These are phyloP conservation scores for Telmatochromis sp. DNA, from an alignment of 2,113 vertebrate genomes.

Conservation along the genomic window DNA sequence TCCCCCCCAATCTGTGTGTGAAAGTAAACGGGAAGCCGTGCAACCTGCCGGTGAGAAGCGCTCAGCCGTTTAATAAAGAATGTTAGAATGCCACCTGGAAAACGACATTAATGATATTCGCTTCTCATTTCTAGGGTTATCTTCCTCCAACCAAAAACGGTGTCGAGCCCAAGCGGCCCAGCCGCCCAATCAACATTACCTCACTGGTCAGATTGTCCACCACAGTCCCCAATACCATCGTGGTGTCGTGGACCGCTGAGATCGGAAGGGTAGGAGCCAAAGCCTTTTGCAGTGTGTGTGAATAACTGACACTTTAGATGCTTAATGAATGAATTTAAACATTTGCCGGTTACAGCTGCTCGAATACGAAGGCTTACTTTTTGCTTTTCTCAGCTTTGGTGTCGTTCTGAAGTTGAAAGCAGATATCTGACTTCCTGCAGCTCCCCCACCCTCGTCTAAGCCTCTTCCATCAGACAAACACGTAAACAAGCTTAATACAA, in stretches of 20 bases:
- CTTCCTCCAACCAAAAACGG: slow-evolving; percentile 99
- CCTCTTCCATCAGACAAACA: neutral
- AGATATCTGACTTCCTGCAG: neutral
- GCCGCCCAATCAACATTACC: slow-evolving; percentile 99
- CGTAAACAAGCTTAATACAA: neutral
- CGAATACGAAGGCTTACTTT: neutral
- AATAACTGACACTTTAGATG: neutral
- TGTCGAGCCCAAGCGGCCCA: slow-evolving; percentile 98
- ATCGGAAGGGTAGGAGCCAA: slow-evolving; percentile 85
- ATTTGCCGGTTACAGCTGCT: neutral
- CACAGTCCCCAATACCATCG: slow-evolving; percentile 95
- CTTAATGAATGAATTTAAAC: neutral
- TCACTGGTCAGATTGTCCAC: slow-evolving; percentile 94
- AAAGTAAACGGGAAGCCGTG: slow-evolving; percentile 99
- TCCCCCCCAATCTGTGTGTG: slow-evolving; percentile 95
- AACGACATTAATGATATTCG: neutral
- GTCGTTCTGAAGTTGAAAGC: neutral
- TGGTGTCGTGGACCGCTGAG: slow-evolving; percentile 96
- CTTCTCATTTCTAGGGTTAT: slow-evolving; percentile 78
- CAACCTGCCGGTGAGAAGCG: slow-evolving; percentile 83
- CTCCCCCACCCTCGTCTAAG: neutral
- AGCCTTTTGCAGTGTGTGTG: neutral
- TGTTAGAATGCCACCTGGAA: neutral
- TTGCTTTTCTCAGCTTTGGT: neutral
- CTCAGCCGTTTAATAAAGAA: too few relatives aligned